Base-by-base conservation (phyloP, 2,113 vertebrate species). In the Poicephalus meyeri region DNA sequence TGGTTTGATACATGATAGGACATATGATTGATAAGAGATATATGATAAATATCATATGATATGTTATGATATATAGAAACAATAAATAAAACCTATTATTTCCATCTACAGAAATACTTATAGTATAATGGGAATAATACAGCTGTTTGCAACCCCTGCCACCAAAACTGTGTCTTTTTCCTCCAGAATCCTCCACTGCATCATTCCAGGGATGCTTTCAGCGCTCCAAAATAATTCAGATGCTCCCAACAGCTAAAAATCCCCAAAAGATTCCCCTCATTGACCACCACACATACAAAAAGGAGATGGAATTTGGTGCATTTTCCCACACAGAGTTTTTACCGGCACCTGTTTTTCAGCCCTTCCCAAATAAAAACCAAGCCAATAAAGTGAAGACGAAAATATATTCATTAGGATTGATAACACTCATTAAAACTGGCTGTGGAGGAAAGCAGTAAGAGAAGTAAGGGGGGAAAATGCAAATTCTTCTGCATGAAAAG, bases 371-470 rank as follows among this genome's bases (percentile, higher is more conserved):
- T 94, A 93, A 96, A 79, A 97, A 96, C 92, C 89, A 97, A 97
- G 91, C 92, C 97, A 95, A 96, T 97, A 98, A 98, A 97, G 95
- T 81, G 96, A 96, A 96, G 94, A 95, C 91, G 97, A 97, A 97
- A 98, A 97, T 97, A 95, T 87, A 95, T 98, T 97, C 96, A 96
- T 98, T 97, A 98, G 97, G 97, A 97, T 94, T 96, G 97, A 98
- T 97, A 98, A 96, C 69, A 74, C 97, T 98, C 98, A 96, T 98
- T 98, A 98, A 97, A 98, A 97, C 94, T 83, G 95, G 94, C 97
- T 91, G 97, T 72, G 97, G 94, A 97, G 96, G 91, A 97, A 98
- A 97, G 96, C 94, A 93, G 31, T 35, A 96, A 83, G 94, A 97
- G 97, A 97, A 97, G 95, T 89, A 96, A 87, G 44, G 95, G 93